Evolutionary conservation across 2,113 vertebrate genomes (phyloP), one percentile per base, ranked within the genome.

Genomic region (Neoarius graeffei): DNA sequence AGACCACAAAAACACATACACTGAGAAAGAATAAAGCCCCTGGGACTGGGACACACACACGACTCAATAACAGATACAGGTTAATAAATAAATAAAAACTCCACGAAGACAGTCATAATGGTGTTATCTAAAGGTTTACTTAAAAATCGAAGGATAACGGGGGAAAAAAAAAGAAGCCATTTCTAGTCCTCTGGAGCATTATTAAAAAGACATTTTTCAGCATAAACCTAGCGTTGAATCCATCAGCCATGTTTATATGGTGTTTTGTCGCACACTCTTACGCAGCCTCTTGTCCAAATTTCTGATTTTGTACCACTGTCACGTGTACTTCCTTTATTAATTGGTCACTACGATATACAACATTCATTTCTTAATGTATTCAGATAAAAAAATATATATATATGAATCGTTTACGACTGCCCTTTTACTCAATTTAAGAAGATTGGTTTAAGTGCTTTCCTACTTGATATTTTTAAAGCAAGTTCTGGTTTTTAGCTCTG

Each of bases 1-100:
- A 88, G 84, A 90, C 87, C 35, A 48, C 81, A 88, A 67, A 67
- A 35, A 66, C 64, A 59, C 60, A 59, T 35, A 57, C 7, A 71
- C 2, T 48, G 10, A 59, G 19, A 83, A 54, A 62, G 54, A 30
- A 54, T 73, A 56, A 84, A 88, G 59, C 30, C 27, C n/a, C 14
- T 69, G 85, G 20, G 27, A 79, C 42, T 42, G 1, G 10, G 42
- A 42, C 3, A 42, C 35, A 42, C 52, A 42, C 19, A 15, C 56
- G 19, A n/a, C 80, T 2, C 25, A 52, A 25, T 48, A 82, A 82
- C 30, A 25, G 30, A 57, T 27, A 50, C 64, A 56, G n/a, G n/a
- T 81, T 81, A 4, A 57, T 30, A 48, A 80, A 80, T 27, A 80
- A 56, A 56, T 60, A 59, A 59, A 56, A 81, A 57, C 54, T 60